Evolutionary conservation across 2,888 invertebrate species (phyloP).

Genomic region (Eupithecia tripunctaria): DNA sequence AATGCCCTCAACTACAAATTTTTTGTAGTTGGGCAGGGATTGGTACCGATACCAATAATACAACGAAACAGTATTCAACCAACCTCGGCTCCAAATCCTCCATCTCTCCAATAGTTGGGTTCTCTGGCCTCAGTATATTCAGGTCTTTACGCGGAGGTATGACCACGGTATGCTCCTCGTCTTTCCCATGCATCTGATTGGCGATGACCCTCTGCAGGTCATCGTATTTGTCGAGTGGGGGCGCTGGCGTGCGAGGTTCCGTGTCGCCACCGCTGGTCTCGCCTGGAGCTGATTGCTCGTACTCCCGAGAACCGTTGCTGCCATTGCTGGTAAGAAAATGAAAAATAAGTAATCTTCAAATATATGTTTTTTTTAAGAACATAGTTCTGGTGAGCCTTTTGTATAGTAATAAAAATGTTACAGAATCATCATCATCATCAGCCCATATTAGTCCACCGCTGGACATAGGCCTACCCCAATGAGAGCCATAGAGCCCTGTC

Average conservation of each 20-base stretch:
- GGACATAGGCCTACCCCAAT: no score
- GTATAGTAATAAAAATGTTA: no score
- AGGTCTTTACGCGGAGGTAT: constrained; percentile 82
- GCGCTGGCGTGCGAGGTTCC: constrained; percentile 68
- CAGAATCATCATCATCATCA: no score
- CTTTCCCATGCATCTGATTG: constrained; percentile 79
- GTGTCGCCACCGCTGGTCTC: constrained; percentile 70
- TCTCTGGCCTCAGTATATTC: constrained; percentile 82
- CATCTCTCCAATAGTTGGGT: constrained; percentile 89
- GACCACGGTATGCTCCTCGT: constrained; percentile 80
- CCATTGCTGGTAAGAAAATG: constrained; percentile 61
- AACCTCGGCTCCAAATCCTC: constrained; percentile 85
- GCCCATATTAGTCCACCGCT: no score
- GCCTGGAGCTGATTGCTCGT: constrained; percentile 76
- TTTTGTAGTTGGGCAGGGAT: no score
- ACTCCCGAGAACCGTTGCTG: constrained; percentile 75
- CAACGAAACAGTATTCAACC: background rate
- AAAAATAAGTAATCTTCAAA: no score
- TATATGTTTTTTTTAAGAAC: no score
- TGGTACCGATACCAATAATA: background rate
- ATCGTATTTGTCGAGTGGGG: constrained; percentile 85
- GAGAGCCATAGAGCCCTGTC: no score
- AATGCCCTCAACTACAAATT: no score
- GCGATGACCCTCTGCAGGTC: constrained; percentile 85
- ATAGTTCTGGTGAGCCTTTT: no score